Evolutionary conservation across 2,113 vertebrate genomes (phyloP), one percentile per base, ranked within the genome.

Genomic region (Psilopsiagon aurifrons): DNA sequence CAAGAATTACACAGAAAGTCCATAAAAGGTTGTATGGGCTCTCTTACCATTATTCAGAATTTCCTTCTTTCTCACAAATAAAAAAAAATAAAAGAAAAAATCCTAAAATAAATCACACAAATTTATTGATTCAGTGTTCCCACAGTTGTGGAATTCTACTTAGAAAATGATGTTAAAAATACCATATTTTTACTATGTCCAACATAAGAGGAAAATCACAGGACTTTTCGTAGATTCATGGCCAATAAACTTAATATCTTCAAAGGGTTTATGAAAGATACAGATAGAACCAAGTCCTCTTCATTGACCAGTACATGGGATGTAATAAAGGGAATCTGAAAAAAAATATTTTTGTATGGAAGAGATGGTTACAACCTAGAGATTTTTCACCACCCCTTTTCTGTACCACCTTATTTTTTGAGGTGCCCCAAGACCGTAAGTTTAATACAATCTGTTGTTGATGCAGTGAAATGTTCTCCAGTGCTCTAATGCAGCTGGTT

Each of bases 1-100:
- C 27, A 69, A 49, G 54, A 83, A 18, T 86, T 70, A 33, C 35
- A 37, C 13, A 33, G 28, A 25, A 60, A 75, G 22, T 33, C 16
- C 1, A 0, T 59, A 29, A 66, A 60, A 54, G 31, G 17, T 17
- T 0, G 2, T 9, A 17, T 31, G 10, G 47, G 6, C 0, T 18
- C 14, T 73, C 10, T 59, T n/a, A 66, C 51, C 7, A 2, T 59
- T 62, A 28, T 18, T 54, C 39, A 66, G 28, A 64, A 46, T 74
- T 83, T 51, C 2, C 18, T 60, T 73, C 28, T 35, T 79, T 92
- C 85, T 75, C 6, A 11, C 15, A 74, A 68, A 43, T 29, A 17
- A 64, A 19, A 64, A 69, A 19, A 60, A 29, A 17, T 57, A 19
- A 64, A 69, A 17, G 54, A 20, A 10, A 46, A 81, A 67, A 8